Evolutionary conservation across 1,140 invertebrate species (phyloP).

Genomic region (Drosophila fuyamai): DNA sequence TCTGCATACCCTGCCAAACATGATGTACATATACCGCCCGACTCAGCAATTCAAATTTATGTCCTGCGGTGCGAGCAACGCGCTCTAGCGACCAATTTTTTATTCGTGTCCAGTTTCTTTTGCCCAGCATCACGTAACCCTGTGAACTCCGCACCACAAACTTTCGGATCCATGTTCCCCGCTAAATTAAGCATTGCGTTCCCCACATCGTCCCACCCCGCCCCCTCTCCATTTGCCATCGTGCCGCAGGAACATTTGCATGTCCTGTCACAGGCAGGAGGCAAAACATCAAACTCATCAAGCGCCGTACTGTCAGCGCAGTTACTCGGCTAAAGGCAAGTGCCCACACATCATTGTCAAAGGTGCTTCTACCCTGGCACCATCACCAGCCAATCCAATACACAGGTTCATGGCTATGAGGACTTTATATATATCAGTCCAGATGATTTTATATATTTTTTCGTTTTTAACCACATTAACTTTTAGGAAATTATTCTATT

Average conservation of each 20-base stretch:
- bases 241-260: conserved; percentile 71
- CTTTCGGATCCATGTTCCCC: conserved; percentile 65
- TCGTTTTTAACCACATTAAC: no score
- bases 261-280: conserved; percentile 78
- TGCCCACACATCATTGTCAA: conserved; percentile 61
- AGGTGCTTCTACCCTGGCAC: conserved; percentile 24
- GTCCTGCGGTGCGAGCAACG: conserved; percentile 66
- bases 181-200: conserved; percentile 79
- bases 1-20: neutral
- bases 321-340: conserved; percentile 56
- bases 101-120: conserved; percentile 12
- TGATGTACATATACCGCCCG: conserved; percentile 12
- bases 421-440: no score
- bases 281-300: conserved; percentile 80
- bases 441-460: no score
- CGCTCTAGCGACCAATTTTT: conserved; percentile 36
- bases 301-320: conserved; percentile 56
- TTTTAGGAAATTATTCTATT: no score
- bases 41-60: conserved; percentile 73
- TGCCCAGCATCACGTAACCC: neutral
- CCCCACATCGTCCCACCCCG: conserved; percentile 11
- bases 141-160: conserved; percentile 37
- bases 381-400: conserved; percentile 13
- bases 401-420: neutral
- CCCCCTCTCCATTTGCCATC: conserved; percentile 2